Conservation (phyloP, 2,113 vertebrate genomes). For the Gobio gobio region DNA sequence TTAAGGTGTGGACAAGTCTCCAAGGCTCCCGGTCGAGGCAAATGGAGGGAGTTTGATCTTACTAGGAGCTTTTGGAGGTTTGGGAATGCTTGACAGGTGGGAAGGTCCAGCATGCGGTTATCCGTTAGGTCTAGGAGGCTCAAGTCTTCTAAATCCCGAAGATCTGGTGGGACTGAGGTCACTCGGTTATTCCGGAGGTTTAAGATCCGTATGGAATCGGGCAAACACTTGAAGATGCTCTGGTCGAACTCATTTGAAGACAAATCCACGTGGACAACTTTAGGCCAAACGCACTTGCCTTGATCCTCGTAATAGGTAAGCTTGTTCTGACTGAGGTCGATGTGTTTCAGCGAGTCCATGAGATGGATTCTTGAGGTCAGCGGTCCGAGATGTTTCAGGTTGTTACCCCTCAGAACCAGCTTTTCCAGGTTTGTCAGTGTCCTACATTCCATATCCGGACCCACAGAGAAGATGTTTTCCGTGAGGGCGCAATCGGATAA, state of each 20-base stretch:
- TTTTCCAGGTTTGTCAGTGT: conserved; percentile 70
- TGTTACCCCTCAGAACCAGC: conserved; percentile 79
- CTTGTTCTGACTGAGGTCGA: conserved; percentile 84
- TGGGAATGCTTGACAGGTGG: conserved; percentile 72
- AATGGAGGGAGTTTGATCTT: conserved; percentile 76
- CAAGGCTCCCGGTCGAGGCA: conserved; percentile 70
- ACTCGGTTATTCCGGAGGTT: conserved; percentile 82
- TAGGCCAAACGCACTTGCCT: conserved; percentile 77
- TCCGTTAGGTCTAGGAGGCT: conserved; percentile 80
- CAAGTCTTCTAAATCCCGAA: conserved; percentile 71
- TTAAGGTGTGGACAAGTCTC: conserved; percentile 74
- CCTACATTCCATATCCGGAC: conserved; percentile 67
- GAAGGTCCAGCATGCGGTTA: conserved; percentile 83
- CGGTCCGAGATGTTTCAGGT: conserved; percentile 76
- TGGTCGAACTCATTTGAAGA: conserved; percentile 79
- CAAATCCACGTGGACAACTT: conserved; percentile 77
- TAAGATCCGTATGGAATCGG: conserved; percentile 69
- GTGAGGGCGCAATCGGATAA: conserved; percentile 83
- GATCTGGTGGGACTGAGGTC: conserved; percentile 65
- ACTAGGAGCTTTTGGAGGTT: conserved; percentile 73
- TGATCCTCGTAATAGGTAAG: conserved; percentile 70
- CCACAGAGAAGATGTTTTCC: conserved; percentile 77
- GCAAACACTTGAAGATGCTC: conserved; percentile 83
- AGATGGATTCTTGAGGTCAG: conserved; percentile 74
- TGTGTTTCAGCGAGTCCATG: conserved; percentile 79